A percentile compares a stretch with the other conserved stretches of the same genome.
These are phyloP conservation scores for Torymus tubicola DNA, from an alignment of 2,888 invertebrate species.

Conservation along the genomic window DNA sequence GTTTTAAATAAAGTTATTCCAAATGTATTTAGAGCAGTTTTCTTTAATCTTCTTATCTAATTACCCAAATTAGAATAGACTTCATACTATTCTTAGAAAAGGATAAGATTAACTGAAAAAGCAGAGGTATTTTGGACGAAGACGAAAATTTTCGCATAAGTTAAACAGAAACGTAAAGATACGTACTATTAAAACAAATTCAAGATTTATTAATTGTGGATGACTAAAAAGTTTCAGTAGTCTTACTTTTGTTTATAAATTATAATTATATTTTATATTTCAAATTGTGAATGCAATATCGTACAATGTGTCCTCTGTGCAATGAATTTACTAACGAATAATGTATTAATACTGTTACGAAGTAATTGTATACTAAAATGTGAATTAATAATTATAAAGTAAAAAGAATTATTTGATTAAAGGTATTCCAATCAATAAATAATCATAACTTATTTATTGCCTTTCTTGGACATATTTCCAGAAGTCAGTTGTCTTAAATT, in stretches of 20 bases:
- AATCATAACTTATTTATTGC: constrained; percentile 3
- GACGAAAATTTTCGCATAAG: constrained; percentile 60
- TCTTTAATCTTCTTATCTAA: constrained; percentile 69
- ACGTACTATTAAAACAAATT: constrained; percentile 59
- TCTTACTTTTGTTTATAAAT: too few species aligned
- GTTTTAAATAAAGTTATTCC: neutral
- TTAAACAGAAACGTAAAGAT: constrained; percentile 52
- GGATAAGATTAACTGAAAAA: constrained; percentile 72
- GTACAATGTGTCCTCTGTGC: constrained; percentile 30
- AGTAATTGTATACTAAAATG: constrained; percentile 14
- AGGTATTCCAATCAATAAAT: neutral
- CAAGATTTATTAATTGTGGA: constrained; percentile 21
- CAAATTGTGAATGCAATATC: constrained; percentile 1
- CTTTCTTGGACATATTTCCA: constrained; percentile 29
- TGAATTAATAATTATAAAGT: constrained; percentile 5
- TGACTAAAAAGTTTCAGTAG: too few species aligned
- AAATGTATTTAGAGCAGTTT: constrained; percentile 42
- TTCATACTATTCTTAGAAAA: constrained; percentile 48
- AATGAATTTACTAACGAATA: constrained; percentile 2
- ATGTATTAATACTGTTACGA: constrained; percentile 25
- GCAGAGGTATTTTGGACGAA: constrained; percentile 77
- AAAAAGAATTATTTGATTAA: constrained; percentile 29
- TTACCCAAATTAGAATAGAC: constrained; percentile 42
- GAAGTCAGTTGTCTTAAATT: constrained; percentile 44
- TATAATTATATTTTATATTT: neutral